Percentiles rank a stretch among this genome's conserved stretches.
Conservation (phyloP, 2,797 vertebrate genomes). For the Mormyrus hasselquistii region DNA sequence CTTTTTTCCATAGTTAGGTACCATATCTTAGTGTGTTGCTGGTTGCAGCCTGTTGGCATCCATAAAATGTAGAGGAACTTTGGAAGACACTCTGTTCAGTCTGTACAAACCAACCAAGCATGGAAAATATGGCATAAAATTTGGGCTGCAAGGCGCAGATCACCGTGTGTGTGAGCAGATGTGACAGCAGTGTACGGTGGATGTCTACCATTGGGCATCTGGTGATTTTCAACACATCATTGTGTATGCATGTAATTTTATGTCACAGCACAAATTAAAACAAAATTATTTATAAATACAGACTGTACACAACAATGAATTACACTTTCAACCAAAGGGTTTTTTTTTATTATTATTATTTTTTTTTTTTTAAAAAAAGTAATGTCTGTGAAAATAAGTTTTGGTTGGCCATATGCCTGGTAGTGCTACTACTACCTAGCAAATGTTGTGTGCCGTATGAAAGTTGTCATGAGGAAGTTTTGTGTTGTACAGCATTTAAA, state of each 20-base stretch:
- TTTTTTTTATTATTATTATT: too few relatives aligned
- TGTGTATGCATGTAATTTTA: neutral
- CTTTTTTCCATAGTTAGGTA: neutral
- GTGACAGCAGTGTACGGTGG: neutral
- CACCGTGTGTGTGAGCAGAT: neutral
- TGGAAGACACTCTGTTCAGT: neutral
- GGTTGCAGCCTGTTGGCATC: neutral
- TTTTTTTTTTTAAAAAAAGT: neutral
- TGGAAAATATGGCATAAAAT: neutral
- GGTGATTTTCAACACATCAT: neutral
- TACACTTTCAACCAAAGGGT: neutral
- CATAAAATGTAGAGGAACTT: neutral
- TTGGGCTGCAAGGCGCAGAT: neutral
- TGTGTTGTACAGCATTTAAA: neutral
- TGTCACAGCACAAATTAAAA: neutral
- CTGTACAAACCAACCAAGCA: neutral
- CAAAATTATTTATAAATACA: neutral
- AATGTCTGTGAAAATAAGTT: neutral
- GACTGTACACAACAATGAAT: neutral
- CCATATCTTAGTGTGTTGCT: neutral
- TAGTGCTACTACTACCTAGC: neutral
- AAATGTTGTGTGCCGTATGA: neutral
- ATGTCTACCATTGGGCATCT: neutral
- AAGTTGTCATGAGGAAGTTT: neutral
- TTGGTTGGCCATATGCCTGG: neutral